Percentiles rank a stretch among this genome's conserved stretches.
Evolutionary conservation across 1,140 invertebrate species (phyloP).

Genomic region (Drosophila ercepeae): DNA sequence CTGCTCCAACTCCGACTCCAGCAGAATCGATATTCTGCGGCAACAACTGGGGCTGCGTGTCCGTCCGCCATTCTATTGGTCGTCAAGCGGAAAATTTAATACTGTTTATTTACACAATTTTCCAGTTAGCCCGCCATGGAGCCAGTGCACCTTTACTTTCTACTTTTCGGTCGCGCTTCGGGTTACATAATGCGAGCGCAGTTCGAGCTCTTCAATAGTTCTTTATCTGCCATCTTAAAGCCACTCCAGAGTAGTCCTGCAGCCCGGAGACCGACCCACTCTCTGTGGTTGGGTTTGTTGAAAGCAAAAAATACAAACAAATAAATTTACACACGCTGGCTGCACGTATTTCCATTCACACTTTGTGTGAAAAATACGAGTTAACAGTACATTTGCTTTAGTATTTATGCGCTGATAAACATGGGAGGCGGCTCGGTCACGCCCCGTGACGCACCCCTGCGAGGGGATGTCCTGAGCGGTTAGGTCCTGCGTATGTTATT

Average conservation of each 20-base stretch:
- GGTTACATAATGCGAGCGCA: slow-evolving; percentile 56
- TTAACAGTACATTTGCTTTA: slow-evolving; percentile 76
- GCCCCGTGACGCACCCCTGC: not conserved
- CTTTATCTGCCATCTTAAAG: slow-evolving; percentile 30
- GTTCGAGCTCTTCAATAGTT: slow-evolving; percentile 3
- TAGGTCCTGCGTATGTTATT: slow-evolving; percentile 59
- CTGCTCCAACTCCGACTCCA: no score
- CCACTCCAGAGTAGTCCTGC: slow-evolving; percentile 7
- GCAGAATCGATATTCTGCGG: slow-evolving; percentile 65
- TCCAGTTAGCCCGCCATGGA: slow-evolving; percentile 17
- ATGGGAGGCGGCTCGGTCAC: not conserved
- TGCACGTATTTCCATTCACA: slow-evolving; percentile 52
- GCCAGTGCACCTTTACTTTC: slow-evolving; percentile 22
- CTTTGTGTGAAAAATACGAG: slow-evolving; percentile 68
- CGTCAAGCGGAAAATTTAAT: slow-evolving; percentile 69
- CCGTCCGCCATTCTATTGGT: slow-evolving; percentile 67
- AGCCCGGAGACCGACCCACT: not conserved
- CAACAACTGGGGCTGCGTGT: slow-evolving; percentile 51
- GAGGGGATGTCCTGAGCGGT: slow-evolving; percentile 19
- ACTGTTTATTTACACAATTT: slow-evolving; percentile 72
- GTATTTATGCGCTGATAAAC: slow-evolving; percentile 73
- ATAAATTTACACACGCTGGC: slow-evolving; percentile 10
- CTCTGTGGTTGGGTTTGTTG: slow-evolving; percentile 8
- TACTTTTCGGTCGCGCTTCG: slow-evolving; percentile 19
- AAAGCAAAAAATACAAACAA: slow-evolving; percentile 39